Evolutionary conservation across 1,140 invertebrate genomes (phyloP).

Genomic region (Diorhabda sublineata): DNA sequence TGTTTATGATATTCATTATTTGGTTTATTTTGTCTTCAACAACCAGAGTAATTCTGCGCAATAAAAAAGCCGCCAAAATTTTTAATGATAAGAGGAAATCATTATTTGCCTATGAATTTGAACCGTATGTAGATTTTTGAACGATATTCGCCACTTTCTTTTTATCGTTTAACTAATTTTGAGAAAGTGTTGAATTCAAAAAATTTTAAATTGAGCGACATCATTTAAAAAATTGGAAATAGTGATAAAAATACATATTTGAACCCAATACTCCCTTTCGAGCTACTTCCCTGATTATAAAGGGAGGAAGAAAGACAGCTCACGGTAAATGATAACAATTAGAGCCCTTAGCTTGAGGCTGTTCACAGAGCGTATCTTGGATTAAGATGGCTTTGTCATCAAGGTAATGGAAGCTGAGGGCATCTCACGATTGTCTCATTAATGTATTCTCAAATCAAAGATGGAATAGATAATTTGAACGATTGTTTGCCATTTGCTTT

Average conservation of each 20-base stretch:
- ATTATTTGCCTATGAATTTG: too few relatives aligned
- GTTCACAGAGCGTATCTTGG: slow-evolving; percentile 28
- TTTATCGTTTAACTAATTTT: not conserved
- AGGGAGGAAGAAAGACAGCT: slow-evolving; percentile 3
- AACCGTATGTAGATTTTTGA: not conserved
- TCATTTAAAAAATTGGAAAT: not conserved
- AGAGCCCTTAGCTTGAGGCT: slow-evolving; percentile 29
- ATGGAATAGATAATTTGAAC: slow-evolving; percentile 38
- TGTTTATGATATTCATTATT: too few relatives aligned
- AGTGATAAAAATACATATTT: slow-evolving; percentile 6
- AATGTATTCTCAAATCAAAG: slow-evolving; percentile 42
- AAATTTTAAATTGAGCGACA: not conserved
- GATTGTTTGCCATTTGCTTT: slow-evolving; percentile 31
- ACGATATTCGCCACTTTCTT: not conserved
- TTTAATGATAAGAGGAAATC: too few relatives aligned
- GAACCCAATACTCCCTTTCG: slow-evolving; percentile 9
- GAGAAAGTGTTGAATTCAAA: not conserved
- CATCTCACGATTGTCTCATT: slow-evolving; percentile 39
- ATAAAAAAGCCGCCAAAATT: too few relatives aligned
- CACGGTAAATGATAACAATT: slow-evolving; percentile 38
- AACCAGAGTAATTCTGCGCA: not conserved
- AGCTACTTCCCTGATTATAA: not conserved
- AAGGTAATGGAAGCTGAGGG: slow-evolving; percentile 41
- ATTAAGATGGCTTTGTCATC: slow-evolving; percentile 43
- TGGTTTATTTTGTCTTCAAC: not conserved